A percentile compares a stretch with the other conserved stretches of the same genome.
These are phyloP conservation scores for Chroicocephalus ridibundus DNA, from an alignment of 2,113 vertebrate species.

Conservation along the genomic window DNA sequence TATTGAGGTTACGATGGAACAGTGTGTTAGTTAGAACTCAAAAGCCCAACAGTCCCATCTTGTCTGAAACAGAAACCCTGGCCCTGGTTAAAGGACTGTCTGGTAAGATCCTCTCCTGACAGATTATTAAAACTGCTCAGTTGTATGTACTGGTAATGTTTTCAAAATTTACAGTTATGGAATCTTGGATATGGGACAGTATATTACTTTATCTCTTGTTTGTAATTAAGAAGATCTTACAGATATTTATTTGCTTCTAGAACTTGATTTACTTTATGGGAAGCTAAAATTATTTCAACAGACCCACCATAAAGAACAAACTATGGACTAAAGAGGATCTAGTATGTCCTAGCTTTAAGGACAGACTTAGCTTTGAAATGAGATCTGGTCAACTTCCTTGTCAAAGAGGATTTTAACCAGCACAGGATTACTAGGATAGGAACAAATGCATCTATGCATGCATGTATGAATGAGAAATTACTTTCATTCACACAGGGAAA, in stretches of 20 bases:
- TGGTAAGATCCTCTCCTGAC: not conserved
- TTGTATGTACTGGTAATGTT: not conserved
- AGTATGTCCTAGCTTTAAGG: not conserved
- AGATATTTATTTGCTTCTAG: not conserved
- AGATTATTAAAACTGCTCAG: not conserved
- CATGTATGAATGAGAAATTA: not conserved
- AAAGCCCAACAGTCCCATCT: not conserved
- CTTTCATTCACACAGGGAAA: not conserved
- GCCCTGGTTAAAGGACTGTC: not conserved
- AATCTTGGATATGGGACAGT: not conserved
- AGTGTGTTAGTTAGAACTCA: not conserved
- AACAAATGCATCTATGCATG: not conserved
- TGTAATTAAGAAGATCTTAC: not conserved
- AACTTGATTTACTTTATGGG: not conserved
- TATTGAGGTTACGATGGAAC: not conserved
- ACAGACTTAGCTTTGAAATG: not conserved
- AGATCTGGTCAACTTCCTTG: not conserved
- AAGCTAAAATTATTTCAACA: not conserved
- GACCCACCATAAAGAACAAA: not conserved
- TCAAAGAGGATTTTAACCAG: not conserved
- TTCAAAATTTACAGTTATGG: not conserved
- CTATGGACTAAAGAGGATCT: not conserved
- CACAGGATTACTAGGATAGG: not conserved
- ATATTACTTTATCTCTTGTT: not conserved
- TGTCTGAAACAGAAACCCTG: not conserved